Evolutionary conservation across 1,140 invertebrate species (phyloP).

Genomic region (Pinna nobilis): DNA sequence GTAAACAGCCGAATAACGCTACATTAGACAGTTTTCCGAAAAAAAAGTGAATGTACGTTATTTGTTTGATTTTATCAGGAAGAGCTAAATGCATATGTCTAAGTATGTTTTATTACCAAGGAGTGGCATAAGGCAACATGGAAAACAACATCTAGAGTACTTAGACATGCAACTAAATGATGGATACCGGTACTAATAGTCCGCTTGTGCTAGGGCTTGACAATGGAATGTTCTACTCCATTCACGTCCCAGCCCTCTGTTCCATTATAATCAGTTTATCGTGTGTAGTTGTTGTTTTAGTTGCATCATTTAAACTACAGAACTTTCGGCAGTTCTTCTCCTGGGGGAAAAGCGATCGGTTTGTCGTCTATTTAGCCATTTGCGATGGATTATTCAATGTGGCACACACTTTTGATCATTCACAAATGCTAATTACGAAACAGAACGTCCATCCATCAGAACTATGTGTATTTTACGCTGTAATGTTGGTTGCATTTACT

Average conservation of each 20-base stretch:
- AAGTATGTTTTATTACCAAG: too few relatives aligned
- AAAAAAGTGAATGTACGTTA: too few relatives aligned
- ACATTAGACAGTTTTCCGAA: too few relatives aligned
- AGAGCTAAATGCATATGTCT: too few relatives aligned
- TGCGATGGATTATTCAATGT: constrained; percentile 42
- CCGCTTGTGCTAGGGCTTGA: too few relatives aligned
- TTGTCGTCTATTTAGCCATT: constrained; percentile 39
- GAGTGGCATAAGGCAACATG: too few relatives aligned
- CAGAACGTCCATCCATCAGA: constrained; percentile 20
- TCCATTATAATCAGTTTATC: constrained; percentile 22
- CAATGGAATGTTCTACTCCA: constrained; percentile 34
- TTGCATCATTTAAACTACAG: constrained; percentile 15
- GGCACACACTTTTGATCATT: constrained; percentile 36
- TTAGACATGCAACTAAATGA: too few relatives aligned
- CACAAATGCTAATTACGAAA: constrained; percentile 25
- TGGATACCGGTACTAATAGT: too few relatives aligned
- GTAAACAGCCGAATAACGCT: too few relatives aligned
- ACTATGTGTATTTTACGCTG: constrained; percentile 39
- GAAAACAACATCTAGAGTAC: too few relatives aligned
- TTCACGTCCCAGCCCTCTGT: constrained; percentile 28
- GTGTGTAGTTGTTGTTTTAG: constrained; percentile 10
- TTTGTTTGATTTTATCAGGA: too few relatives aligned
- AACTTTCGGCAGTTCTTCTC: constrained; percentile 16
- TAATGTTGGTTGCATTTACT: constrained; percentile 40
- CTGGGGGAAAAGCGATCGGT: constrained; percentile 39